Base-by-base conservation (phyloP, 1,140 invertebrate genomes). In the Scaptomyza graminum region DNA sequence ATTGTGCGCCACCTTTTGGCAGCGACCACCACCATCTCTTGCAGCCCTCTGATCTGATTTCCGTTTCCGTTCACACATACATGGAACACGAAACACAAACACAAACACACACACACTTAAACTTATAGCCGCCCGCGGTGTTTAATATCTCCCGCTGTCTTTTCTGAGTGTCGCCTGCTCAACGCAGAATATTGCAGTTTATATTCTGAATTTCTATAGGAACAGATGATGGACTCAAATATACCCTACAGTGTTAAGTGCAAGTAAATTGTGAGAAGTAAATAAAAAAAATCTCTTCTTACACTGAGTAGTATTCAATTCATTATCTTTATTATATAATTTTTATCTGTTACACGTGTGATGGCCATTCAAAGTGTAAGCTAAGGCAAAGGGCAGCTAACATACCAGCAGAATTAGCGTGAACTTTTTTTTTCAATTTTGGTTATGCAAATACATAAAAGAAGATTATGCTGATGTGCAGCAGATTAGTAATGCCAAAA, bases 101-200 rank as follows among this genome's bases (percentile, higher is more conserved):
- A 39, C 34, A 37, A 1, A 25, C 11, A 15, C 43, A 46, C 31
- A 55, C 47, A 51, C 39, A 12, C 13, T 22, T 11, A 43, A 13
- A 37, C 6, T 51, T 15, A n/a, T 5, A 34, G n/a, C 37, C 16
- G 31, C 55, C 37, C 41, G 18, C 52, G 52, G 15, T 50, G 50
- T 60, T 74, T 61, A 78, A 81, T 75, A 44, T 31, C 59, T 47
- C 46, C 61, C 68, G 66, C 83, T 77, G 75, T 74, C 60, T 69
- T 62, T 55, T 51, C 41, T 12, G 39, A 65, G 51, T 70, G 66
- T 76, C 69, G 68, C 57, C 57, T 70, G 57, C 65, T 74, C 51
- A 49, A 43, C 34, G 18, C 82, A 77, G 76, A 75, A 78, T 64
- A 76, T 68, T 66, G 49, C 68, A 79, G 76, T 81, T 87, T 85